Evolutionary conservation across 2,888 invertebrate species (phyloP), one percentile per base, ranked within the genome.

Genomic region (Tenthredo mesomela): DNA sequence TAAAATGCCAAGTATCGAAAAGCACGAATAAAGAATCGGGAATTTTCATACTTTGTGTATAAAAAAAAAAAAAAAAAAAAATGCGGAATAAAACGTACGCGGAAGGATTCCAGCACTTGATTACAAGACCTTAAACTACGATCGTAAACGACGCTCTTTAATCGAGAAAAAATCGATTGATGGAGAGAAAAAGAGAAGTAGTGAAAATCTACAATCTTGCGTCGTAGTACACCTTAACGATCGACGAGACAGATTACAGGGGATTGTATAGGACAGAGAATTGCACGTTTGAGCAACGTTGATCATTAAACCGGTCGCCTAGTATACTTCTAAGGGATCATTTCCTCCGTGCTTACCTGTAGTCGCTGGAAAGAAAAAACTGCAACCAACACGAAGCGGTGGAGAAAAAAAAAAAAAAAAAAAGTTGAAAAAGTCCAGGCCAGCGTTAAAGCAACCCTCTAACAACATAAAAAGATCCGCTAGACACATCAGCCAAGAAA

Each of bases 201-300:
- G 21, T 7, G 21, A 33, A 33, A 33, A 25, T 61, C 61, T 21
- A 25, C 6, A 33, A 67, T 15, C 67, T 12, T 18, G 15, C 33
- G 18, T 67, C 67, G 29, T 33, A 67, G 12, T 18, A 33, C 47
- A 33, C 33, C 33, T 67, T 67, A 67, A 67, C 67, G 67, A 67
- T 67, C 67, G 67, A 12, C 18, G 67, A 67, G 33, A 33, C 67
- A 67, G 67, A 67, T 67, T 67, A 67, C 67, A 33, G 67, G 67
- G 67, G 67, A 33, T 29, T 67, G 67, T 67, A 67, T 33, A 7
- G 67, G 33, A 67, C 67, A 67, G 67, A 33, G 67, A 67, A 67
- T 67, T 33, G 67, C 67, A 67, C 67, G 67, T 67, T 67, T 67
- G 67, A 67, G 67, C 25, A 67, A 67, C 33, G 67, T 25, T 29